Percentiles rank a stretch among this genome's conserved stretches.
These are phyloP conservation scores for Siniperca scherzeri DNA, from an alignment of 2,797 vertebrate species.

Conservation along the genomic window DNA sequence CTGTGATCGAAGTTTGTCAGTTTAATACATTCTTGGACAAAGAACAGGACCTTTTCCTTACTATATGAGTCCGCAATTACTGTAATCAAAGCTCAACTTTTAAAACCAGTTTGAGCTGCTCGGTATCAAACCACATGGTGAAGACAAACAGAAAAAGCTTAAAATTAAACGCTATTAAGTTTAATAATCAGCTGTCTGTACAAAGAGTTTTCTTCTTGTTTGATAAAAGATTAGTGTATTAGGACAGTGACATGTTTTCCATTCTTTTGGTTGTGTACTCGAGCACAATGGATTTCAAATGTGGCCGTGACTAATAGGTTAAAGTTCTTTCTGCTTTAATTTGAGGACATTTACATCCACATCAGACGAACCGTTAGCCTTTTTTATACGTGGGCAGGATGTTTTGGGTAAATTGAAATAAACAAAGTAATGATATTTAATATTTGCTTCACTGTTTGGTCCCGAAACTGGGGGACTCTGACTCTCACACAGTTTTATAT, in stretches of 20 bases:
- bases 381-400: neutral
- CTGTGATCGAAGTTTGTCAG: neutral
- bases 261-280: neutral
- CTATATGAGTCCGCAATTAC: neutral
- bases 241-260: neutral
- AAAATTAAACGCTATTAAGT: no score
- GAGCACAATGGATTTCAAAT: neutral
- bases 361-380: neutral
- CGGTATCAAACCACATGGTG: neutral
- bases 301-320: neutral
- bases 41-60: neutral
- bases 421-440: neutral
- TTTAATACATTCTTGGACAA: no score
- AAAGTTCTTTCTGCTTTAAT: neutral
- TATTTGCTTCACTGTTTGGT: neutral
- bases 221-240: no score
- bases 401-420: neutral
- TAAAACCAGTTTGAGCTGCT: neutral
- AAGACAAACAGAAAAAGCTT: no score
- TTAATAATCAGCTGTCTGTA: no score
- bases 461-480: no score
- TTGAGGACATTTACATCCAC: neutral
- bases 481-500: neutral
- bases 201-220: no score
- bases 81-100: neutral